Percentiles rank a stretch among this genome's conserved stretches.
Evolutionary conservation across 1,140 invertebrate species (phyloP).

Genomic region (Drosophila varians): DNA sequence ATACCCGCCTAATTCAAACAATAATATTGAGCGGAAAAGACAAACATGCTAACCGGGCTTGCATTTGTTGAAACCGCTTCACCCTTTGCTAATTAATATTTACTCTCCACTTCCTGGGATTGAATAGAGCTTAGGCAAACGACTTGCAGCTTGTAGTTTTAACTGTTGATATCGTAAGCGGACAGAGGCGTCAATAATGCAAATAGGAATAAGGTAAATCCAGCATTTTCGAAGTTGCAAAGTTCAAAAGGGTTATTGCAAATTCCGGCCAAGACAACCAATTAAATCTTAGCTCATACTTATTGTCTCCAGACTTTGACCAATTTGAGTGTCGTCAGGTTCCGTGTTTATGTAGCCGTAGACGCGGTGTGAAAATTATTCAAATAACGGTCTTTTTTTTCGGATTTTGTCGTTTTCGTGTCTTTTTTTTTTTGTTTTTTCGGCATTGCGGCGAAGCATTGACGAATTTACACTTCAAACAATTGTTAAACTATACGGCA

Average conservation of each 20-base stretch:
- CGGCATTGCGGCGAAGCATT: constrained; percentile 32
- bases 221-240: constrained; percentile 29
- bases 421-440: constrained; percentile 28
- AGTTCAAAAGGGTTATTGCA: constrained; percentile 48
- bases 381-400: constrained; percentile 61
- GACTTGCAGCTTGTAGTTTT: neutral
- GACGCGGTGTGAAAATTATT: constrained; percentile 68
- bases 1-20: constrained; percentile 29
- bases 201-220: constrained; percentile 40
- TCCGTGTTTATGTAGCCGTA: constrained; percentile 8
- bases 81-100: constrained; percentile 53
- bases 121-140: constrained; percentile 39
- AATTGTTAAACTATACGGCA: constrained; percentile 74
- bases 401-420: constrained; percentile 25
- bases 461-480: constrained; percentile 77
- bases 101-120: constrained; percentile 49
- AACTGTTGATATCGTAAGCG: constrained; percentile 29
- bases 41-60: constrained; percentile 5
- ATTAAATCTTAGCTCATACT: constrained; percentile 22
- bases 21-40: constrained; percentile 2
- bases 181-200: constrained; percentile 11
- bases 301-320: constrained; percentile 35
- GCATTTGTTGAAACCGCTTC: constrained; percentile 25
- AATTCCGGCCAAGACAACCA: constrained; percentile 34
- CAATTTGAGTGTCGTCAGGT: constrained; percentile 46